These are phyloP conservation scores for Fukomys damarensis DNA, from an alignment of 2,113 vertebrate species.

Conservation along the genomic window DNA sequence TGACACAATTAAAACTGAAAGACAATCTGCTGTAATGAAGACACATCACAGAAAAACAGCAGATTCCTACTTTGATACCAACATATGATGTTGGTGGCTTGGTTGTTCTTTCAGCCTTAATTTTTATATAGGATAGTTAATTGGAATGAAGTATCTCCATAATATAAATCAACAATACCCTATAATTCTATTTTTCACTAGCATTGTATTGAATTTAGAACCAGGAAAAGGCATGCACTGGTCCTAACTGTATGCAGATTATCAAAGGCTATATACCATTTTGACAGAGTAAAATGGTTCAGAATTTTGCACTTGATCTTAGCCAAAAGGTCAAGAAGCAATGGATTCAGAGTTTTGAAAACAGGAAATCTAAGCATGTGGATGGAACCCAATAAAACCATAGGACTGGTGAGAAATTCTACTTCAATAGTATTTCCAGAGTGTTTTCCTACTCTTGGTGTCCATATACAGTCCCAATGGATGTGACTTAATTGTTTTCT, in stretches of 20 bases:
- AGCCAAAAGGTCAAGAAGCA: too few relatives aligned
- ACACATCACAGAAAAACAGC: too few relatives aligned
- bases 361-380: not conserved
- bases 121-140: not conserved
- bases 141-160: not conserved
- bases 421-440: not conserved
- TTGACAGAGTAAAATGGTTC: not conserved
- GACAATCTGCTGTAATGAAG: not conserved
- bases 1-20: not conserved
- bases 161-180: not conserved
- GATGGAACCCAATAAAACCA: not conserved
- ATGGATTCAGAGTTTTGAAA: not conserved
- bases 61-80: not conserved
- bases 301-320: too few relatives aligned
- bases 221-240: not conserved
- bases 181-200: not conserved
- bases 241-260: not conserved
- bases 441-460: not conserved
- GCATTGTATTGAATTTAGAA: not conserved
- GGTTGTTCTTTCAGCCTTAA: not conserved
- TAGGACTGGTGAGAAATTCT: not conserved
- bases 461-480: not conserved
- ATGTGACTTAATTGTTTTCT: not conserved
- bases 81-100: rapidly evolving
- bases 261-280: rapidly evolving